These are phyloP conservation scores for Sterrhoptilus dennistouni DNA, from an alignment of 2,113 vertebrate genomes.

Conservation along the genomic window DNA sequence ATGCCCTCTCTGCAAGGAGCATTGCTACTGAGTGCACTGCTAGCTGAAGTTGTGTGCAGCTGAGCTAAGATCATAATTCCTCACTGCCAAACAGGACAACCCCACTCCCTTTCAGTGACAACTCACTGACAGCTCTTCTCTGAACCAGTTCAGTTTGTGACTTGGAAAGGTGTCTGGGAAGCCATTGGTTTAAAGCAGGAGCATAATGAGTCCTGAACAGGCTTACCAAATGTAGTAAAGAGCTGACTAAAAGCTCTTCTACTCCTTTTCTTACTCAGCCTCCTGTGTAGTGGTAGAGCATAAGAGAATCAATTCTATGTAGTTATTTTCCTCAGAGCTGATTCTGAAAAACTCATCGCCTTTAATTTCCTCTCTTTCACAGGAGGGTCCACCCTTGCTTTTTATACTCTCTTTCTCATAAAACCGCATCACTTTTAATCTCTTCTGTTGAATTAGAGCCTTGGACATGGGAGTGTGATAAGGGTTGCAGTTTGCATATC, in stretches of 20 bases:
- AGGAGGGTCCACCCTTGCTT: not conserved
- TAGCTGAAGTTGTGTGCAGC: not conserved
- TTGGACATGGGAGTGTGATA: accelerated
- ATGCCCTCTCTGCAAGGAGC: not conserved
- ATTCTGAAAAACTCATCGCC: not conserved
- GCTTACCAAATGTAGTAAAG: not conserved
- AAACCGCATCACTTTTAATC: accelerated
- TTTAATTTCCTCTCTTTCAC: not conserved
- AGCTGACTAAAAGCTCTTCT: not conserved
- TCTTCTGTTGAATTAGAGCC: not conserved
- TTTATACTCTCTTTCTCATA: not conserved
- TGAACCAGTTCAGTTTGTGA: not conserved
- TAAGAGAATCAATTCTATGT: not conserved
- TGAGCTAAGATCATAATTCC: not conserved
- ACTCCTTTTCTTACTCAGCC: not conserved
- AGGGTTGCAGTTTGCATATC: not conserved
- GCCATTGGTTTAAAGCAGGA: not conserved
- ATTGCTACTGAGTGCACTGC: not conserved
- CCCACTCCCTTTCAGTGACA: not conserved
- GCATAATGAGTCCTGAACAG: not conserved
- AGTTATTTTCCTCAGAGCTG: not conserved
- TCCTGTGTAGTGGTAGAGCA: not conserved
- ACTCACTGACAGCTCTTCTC: not conserved
- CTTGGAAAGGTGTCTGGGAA: not conserved
- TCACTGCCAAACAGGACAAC: not conserved